Evolutionary conservation across 2,797 vertebrate genomes (phyloP).

Genomic region (Nasua narica): DNA sequence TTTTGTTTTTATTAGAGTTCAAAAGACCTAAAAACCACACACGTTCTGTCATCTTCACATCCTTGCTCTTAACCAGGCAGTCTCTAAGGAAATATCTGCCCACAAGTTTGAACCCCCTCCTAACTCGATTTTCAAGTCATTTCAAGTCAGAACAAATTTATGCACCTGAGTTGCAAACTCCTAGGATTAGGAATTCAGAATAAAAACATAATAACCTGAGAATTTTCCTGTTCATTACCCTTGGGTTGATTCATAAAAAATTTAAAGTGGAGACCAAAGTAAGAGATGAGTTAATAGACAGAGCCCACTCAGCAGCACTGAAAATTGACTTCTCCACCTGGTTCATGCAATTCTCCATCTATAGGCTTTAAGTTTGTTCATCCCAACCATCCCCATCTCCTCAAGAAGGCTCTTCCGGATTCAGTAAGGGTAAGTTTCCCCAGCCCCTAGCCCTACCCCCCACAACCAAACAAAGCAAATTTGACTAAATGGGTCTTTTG

Average conservation of each 20-base stretch:
- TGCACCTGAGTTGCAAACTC: not conserved
- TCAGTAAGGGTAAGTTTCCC: not conserved
- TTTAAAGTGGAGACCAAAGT: not conserved
- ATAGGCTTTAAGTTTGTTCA: not conserved
- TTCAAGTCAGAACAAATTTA: slow-evolving; percentile 15
- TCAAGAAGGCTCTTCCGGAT: not conserved
- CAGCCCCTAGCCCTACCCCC: not conserved
- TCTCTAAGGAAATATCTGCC: not conserved
- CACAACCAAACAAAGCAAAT: not conserved
- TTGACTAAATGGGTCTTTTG: not conserved
- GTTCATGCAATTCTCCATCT: not conserved
- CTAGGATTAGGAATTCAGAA: slow-evolving; percentile 32
- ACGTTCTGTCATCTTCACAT: not conserved
- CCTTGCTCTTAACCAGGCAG: not conserved
- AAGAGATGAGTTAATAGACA: not conserved
- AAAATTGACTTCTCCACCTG: not conserved
- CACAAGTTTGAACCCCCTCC: not conserved
- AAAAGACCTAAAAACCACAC: not conserved
- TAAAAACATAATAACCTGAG: slow-evolving; percentile 21
- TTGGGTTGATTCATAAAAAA: not conserved
- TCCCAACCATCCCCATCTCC: not conserved
- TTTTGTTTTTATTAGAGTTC: not conserved
- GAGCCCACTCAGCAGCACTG: not conserved
- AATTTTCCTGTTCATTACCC: slow-evolving; percentile 24
- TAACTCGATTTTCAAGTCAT: slow-evolving; percentile 20